Evolutionary conservation across 2,797 vertebrate species (phyloP), one percentile per base, ranked within the genome.

Genomic region (Cheirogaleus major): DNA sequence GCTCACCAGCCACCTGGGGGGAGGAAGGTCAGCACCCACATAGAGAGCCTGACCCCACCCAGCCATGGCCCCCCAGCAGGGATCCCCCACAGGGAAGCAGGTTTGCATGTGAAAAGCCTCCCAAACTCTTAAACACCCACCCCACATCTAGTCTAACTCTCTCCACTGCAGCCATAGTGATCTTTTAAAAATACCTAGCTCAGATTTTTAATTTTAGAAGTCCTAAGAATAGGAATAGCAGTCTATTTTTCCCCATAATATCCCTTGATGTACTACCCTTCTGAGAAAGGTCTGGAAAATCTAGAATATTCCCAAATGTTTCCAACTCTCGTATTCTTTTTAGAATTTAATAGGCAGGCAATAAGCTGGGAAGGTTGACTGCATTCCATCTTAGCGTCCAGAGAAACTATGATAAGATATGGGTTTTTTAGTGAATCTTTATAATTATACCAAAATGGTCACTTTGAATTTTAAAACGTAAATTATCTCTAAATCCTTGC

Each of bases 391-490:
- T 85, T 63, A 73, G 89, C 4, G 41, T 94, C 35, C 59, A 50
- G 35, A 93, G 35, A 78, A 96, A 80, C 11, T 20, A 23, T 81
- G 76, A 38, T 43, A 91, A 67, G 50, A 86, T 35, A 63, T 2
- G 18, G 2, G 5, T 27, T 91, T 91, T 65, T 94, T 83, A 59
- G 7, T 32, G 45, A 80, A 75, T 86, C 69, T 88, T 89, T 89
- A 55, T 75, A 95, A 89, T 27, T 85, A n/a, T 63, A 32, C 48
- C 69, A 94, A 96, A 84, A 93, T 70, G 76, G 79, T 96, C 95
- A 92, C 61, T 96, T 90, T 73, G 67, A 92, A 78, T 85, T 97
- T 83, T 92, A 92, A 95, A 95, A 95, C 50, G 72, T 55, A 95
- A 89, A 88, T 95, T 69, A 63, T 87, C 41, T 95, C 41, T 23